A percentile compares a stretch with the other conserved stretches of the same genome.
Evolutionary conservation across 2,113 vertebrate genomes (phyloP).

Genomic region (Cranoglanis bouderius): DNA sequence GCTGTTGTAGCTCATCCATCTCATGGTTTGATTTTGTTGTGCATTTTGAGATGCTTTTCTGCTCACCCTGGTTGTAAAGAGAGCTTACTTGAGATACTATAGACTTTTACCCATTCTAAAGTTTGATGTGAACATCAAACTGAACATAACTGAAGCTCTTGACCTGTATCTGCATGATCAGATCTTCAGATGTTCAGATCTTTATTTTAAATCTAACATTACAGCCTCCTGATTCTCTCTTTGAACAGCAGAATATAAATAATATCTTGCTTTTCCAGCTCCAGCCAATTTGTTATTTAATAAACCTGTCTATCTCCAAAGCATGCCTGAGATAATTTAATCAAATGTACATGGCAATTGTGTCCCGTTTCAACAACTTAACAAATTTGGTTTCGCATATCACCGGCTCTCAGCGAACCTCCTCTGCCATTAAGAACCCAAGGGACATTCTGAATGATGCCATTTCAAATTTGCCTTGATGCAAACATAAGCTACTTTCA

Average conservation of each 20-base stretch:
- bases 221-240: neutral
- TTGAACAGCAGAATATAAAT: neutral
- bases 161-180: neutral
- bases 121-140: neutral
- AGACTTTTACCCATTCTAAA: neutral
- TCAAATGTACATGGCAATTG: neutral
- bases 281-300: neutral
- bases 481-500: slow-evolving; percentile 19
- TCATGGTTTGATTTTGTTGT: neutral
- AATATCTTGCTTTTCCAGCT: neutral
- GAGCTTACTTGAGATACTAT: too few relatives aligned
- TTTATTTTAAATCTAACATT: neutral
- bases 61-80: too few relatives aligned
- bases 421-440: neutral
- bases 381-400: neutral
- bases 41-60: too few relatives aligned
- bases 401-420: slow-evolving; percentile 15
- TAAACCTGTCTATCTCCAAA: slow-evolving; percentile 1
- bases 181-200: too few relatives aligned
- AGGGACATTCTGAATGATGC: slow-evolving; percentile 9
- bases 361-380: neutral
- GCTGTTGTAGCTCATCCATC: too few relatives aligned
- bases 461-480: slow-evolving; percentile 35
- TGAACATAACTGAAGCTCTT: neutral
- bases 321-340: slow-evolving; percentile 1